Base-by-base conservation (phyloP, 2,888 invertebrate species). In the Physocephala rufipes region DNA sequence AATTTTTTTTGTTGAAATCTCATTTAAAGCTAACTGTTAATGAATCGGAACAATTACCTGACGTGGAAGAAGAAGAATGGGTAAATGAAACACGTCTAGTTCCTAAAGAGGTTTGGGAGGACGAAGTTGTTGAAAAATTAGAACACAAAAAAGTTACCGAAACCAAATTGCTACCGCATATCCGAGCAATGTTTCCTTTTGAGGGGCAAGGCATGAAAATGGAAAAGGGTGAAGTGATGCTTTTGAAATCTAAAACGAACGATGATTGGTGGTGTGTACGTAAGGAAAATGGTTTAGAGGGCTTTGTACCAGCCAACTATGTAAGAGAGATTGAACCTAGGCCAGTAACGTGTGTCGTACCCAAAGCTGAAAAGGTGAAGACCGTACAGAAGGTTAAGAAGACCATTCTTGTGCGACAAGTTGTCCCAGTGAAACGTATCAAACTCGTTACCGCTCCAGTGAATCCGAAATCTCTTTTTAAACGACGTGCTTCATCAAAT, bases 181-280 rank as follows among this genome's bases (percentile, higher is more conserved):
- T 93, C 13, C 91, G 91, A 77, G 92, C 94, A 13, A 87, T 95
- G 64, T 98, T 97, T 87, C 92, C 94, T 16, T 99, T 97, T 88
- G 92, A 90, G 69, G 97, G 97, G 0, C 95, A 96, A 81, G 97
- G 96, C 62, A 95, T 97, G 88, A 91, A 91, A 64, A 95, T 97
- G 90, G 89, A 89, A 69, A 98, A 97, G 86, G 95, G 95, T 68
- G 97, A 98, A 87, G 81, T 86, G 1, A 95, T 99, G 94, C 92
- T 96, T 81, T 88, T 99, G 1, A 89, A 99, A 75, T 95, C 94
- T 83, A 96, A 96, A 87, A 97, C 96, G 9, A 99, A 98, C 87
- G 92, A 93, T 0, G 99, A 99, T 85, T 99, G 99, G 99, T 99
- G 99, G 99, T 95, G 95, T 79, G 95, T 98, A n/a, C 89, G 96